These are phyloP conservation scores for Cherax destructor DNA, from an alignment of 1,140 invertebrate genomes.

Conservation along the genomic window DNA sequence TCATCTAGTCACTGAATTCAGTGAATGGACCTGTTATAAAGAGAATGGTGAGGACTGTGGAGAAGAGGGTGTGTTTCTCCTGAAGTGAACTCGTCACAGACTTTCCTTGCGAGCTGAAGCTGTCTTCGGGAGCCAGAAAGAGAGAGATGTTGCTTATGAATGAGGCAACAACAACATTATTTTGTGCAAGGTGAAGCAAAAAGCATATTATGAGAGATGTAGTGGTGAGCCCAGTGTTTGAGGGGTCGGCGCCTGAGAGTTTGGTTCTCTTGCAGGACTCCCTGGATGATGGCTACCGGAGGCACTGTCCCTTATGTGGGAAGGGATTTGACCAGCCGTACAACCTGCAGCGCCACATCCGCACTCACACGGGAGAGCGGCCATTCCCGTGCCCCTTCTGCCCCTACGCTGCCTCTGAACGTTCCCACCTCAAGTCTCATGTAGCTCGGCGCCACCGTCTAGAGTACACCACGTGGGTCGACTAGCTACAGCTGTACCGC, in stretches of 20 bases:
- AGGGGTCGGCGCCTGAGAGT: slow-evolving; percentile 43
- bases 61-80: too few species aligned
- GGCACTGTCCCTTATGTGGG: slow-evolving; percentile 64
- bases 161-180: too few species aligned
- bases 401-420: slow-evolving; percentile 64
- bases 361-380: slow-evolving; percentile 62
- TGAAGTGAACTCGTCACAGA: too few species aligned
- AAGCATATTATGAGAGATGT: too few species aligned
- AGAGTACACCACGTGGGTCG: slow-evolving; percentile 52
- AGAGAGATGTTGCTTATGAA: too few species aligned
- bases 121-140: too few species aligned
- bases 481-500: slow-evolving; percentile 49
- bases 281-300: slow-evolving; percentile 60
- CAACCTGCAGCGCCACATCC: slow-evolving; percentile 67
- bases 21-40: too few species aligned
- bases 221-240: background rate
- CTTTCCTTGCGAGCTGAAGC: too few species aligned
- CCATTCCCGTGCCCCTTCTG: slow-evolving; percentile 62
- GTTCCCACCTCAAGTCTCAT: slow-evolving; percentile 63
- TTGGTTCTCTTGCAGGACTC: slow-evolving; percentile 49
- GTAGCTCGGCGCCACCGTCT: slow-evolving; percentile 58
- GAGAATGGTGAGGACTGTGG: too few species aligned
- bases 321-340: slow-evolving; percentile 67
- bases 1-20: too few species aligned
- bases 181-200: too few species aligned